A percentile compares a stretch with the other conserved stretches of the same genome.
These are phyloP conservation scores for Camptogramma bilineatum DNA, from an alignment of 2,888 invertebrate species.

Conservation along the genomic window DNA sequence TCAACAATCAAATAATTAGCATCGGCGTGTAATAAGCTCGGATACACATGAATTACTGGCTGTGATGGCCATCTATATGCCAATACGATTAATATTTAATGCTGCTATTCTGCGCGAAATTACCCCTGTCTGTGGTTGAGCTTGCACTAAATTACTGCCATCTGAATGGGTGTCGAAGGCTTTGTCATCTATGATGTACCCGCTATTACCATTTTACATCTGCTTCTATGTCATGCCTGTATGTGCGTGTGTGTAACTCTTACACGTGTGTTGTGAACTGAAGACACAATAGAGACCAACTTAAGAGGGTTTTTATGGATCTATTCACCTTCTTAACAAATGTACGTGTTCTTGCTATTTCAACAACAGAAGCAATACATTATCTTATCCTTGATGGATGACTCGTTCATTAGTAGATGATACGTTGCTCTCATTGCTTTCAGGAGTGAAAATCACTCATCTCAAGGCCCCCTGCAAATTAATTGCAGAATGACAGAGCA, in stretches of 20 bases:
- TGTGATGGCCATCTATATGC: slow-evolving; percentile 76
- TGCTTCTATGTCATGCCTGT: slow-evolving; percentile 30
- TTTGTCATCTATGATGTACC: slow-evolving; percentile 56
- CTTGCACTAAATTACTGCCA: slow-evolving; percentile 76
- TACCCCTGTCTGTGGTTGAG: slow-evolving; percentile 75
- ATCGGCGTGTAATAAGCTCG: slow-evolving; percentile 58
- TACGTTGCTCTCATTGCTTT: slow-evolving; percentile 43
- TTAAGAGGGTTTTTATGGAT: slow-evolving; percentile 28
- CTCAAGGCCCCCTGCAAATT: slow-evolving; percentile 74
- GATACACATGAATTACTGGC: slow-evolving; percentile 68
- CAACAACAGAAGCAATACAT: slow-evolving; percentile 28
- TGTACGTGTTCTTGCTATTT: slow-evolving; percentile 20
- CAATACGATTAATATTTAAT: slow-evolving; percentile 82
- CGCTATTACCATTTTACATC: slow-evolving; percentile 44
- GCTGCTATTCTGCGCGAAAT: slow-evolving; percentile 75
- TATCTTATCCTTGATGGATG: slow-evolving; percentile 39
- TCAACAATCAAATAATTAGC: slow-evolving; percentile 67
- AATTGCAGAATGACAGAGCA: slow-evolving; percentile 82
- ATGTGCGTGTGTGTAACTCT: slow-evolving; percentile 11
- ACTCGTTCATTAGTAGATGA: slow-evolving; percentile 43
- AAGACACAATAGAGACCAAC: slow-evolving; percentile 25
- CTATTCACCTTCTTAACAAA: slow-evolving; percentile 24
- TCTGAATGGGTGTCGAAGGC: slow-evolving; percentile 68
- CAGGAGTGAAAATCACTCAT: slow-evolving; percentile 64
- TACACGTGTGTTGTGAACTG: slow-evolving; percentile 20